phyloP scores from a whole-genome alignment of 2,888 invertebrate species.

The Lepidochitona cinerea region DNA sequence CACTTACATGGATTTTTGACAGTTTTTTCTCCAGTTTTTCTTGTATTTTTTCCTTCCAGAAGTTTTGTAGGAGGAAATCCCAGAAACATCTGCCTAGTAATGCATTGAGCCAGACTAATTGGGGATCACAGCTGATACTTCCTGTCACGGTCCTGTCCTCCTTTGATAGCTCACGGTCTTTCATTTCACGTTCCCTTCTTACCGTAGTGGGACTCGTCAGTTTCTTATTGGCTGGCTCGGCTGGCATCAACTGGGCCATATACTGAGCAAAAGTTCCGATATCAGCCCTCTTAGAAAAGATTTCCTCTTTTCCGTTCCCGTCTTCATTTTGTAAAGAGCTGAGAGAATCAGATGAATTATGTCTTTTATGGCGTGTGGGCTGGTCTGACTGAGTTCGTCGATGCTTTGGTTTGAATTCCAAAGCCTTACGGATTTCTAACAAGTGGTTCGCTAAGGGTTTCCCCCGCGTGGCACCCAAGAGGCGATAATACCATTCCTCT shows the following conservation, averaged over 20 bases:
- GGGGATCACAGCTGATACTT: constrained; percentile 59
- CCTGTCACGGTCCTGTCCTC: constrained; percentile 14
- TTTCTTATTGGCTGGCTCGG: constrained; percentile 24
- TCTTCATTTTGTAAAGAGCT: constrained; percentile 30
- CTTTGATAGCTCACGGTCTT: constrained; percentile 6
- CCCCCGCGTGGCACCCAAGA: constrained; percentile 59
- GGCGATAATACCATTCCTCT: constrained; percentile 84
- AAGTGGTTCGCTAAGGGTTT: constrained; percentile 52
- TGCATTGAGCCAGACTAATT: constrained; percentile 77
- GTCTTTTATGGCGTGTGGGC: constrained; percentile 39
- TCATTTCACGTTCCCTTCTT: background rate
- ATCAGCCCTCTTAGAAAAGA: constrained; percentile 19
- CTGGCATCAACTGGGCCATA: constrained; percentile 64
- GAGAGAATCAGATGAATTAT: constrained; percentile 50
- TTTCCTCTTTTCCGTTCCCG: constrained; percentile 7
- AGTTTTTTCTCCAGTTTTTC: constrained; percentile 89
- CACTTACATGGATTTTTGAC: constrained; percentile 82
- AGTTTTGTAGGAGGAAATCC: constrained; percentile 84
- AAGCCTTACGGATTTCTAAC: constrained; percentile 42
- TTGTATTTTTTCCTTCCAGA: constrained; percentile 80
- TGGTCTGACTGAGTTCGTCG: constrained; percentile 21
- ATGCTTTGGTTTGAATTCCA: constrained; percentile 21
- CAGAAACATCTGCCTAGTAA: constrained; percentile 83
- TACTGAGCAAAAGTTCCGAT: constrained; percentile 56
- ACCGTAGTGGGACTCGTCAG: constrained; percentile 36